These are phyloP conservation scores for Peromyscus maniculatus DNA, from an alignment of 2,113 vertebrate genomes.

Conservation along the genomic window DNA sequence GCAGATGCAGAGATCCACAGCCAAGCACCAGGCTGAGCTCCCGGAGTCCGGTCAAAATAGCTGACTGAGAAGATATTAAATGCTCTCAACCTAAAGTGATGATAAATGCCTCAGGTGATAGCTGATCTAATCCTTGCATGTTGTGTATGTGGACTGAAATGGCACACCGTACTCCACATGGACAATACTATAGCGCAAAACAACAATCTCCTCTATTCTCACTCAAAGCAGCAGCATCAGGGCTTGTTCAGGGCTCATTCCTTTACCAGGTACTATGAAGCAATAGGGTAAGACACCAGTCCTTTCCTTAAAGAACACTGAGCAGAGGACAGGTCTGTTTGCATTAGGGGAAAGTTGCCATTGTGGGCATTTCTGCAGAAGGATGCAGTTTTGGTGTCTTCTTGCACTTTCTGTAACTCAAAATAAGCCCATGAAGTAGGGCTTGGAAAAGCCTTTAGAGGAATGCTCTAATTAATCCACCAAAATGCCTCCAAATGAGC, in stretches of 20 bases:
- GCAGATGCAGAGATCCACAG: too few relatives aligned
- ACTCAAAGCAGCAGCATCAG: background rate
- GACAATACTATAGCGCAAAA: background rate
- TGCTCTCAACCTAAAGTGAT: background rate
- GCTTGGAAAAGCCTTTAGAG: conserved; percentile 58
- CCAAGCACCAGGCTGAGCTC: too few relatives aligned
- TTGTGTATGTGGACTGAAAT: too few relatives aligned
- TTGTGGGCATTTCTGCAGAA: conserved; percentile 15
- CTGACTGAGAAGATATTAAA: background rate
- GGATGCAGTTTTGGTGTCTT: conserved; percentile 25
- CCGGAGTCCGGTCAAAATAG: too few relatives aligned
- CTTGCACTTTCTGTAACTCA: conserved; percentile 45
- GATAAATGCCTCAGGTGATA: background rate
- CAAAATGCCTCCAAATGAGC: conserved; percentile 66
- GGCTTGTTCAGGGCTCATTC: background rate
- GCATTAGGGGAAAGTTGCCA: conserved; percentile 28
- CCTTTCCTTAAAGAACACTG: conserved; percentile 4
- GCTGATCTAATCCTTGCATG: background rate
- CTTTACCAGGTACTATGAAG: background rate
- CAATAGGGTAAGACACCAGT: background rate
- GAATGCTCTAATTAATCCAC: conserved; percentile 72
- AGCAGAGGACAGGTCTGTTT: background rate
- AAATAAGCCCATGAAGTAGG: conserved; percentile 50
- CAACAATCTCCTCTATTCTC: background rate
- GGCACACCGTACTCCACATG: background rate